These are phyloP conservation scores for Varanus salvator DNA, from an alignment of 2,113 vertebrate genomes.

Conservation along the genomic window DNA sequence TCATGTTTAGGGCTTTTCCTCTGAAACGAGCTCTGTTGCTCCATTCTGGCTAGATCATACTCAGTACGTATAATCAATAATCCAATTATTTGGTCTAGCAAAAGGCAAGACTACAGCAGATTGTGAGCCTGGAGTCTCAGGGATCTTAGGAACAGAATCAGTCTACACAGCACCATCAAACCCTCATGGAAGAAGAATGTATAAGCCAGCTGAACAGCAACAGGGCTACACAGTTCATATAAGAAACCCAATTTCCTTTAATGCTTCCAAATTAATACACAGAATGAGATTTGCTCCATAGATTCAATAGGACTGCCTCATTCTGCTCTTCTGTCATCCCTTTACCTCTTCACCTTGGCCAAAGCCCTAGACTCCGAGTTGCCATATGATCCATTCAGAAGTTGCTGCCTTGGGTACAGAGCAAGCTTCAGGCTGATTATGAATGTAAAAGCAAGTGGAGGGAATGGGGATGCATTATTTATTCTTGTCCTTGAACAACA, in stretches of 20 bases:
- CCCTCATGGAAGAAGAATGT: not conserved
- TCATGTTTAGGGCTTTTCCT: not conserved
- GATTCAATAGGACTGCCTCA: not conserved
- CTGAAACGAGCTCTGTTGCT: not conserved
- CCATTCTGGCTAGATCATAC: not conserved
- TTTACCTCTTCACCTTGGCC: not conserved
- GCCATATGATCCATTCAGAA: not conserved
- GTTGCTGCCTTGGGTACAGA: too few relatives aligned
- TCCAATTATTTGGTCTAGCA: not conserved
- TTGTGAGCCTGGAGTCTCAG: not conserved
- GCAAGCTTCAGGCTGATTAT: not conserved
- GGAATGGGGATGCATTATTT: not conserved
- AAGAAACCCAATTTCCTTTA: not conserved
- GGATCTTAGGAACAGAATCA: not conserved
- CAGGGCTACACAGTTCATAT: too few relatives aligned
- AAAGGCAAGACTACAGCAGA: too few relatives aligned
- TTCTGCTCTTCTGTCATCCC: not conserved
- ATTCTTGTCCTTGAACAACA: not conserved
- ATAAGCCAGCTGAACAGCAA: not conserved
- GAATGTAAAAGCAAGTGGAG: not conserved
- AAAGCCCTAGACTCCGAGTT: not conserved
- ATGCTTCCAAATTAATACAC: not conserved
- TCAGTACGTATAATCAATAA: not conserved
- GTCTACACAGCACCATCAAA: not conserved
- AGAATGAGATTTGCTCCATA: not conserved